Conservation (phyloP, 2,113 vertebrate species). For the Chaenogobius annularis region DNA sequence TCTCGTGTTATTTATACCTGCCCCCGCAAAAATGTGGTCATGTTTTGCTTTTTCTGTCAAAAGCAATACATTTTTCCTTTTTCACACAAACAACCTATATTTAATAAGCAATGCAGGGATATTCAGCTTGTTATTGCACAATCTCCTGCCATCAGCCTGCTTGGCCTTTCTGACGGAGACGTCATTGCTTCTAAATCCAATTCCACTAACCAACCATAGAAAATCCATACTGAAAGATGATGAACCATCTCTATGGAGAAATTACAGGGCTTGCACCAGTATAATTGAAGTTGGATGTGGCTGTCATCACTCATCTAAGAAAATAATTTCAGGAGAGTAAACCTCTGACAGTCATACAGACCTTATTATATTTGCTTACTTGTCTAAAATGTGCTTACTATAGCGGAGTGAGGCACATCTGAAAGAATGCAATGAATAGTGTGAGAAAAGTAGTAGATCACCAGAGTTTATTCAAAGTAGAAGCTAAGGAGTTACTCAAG, state of each 20-base stretch:
- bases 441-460: slow-evolving; percentile 11
- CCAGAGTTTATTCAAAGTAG: slow-evolving; percentile 17
- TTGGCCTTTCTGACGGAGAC: slow-evolving; percentile 54
- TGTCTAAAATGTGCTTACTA: not conserved
- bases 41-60: slow-evolving; percentile 25
- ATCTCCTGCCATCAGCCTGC: slow-evolving; percentile 30
- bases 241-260: slow-evolving; percentile 72
- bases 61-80: not conserved
- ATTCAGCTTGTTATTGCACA: slow-evolving; percentile 34
- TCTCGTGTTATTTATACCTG: slow-evolving; percentile 54
- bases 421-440: slow-evolving; percentile 11
- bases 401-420: not conserved
- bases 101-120: slow-evolving; percentile 5
- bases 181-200: slow-evolving; percentile 64
- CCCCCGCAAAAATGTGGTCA: slow-evolving; percentile 35
- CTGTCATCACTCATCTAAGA: slow-evolving; percentile 65
- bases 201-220: slow-evolving; percentile 71
- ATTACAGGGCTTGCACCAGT: slow-evolving; percentile 55
- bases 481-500: slow-evolving; percentile 42
- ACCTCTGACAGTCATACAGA: slow-evolving; percentile 34
- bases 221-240: slow-evolving; percentile 71
- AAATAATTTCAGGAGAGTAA: slow-evolving; percentile 70
- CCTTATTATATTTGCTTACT: not conserved
- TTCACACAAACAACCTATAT: not conserved
- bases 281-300: slow-evolving; percentile 66